Evolutionary conservation across 30 jellyfish, hydroid and myxozoan genomes (phyloP), one percentile per base, ranked within the genome.

Genomic region (Catostylus mosaicus): DNA sequence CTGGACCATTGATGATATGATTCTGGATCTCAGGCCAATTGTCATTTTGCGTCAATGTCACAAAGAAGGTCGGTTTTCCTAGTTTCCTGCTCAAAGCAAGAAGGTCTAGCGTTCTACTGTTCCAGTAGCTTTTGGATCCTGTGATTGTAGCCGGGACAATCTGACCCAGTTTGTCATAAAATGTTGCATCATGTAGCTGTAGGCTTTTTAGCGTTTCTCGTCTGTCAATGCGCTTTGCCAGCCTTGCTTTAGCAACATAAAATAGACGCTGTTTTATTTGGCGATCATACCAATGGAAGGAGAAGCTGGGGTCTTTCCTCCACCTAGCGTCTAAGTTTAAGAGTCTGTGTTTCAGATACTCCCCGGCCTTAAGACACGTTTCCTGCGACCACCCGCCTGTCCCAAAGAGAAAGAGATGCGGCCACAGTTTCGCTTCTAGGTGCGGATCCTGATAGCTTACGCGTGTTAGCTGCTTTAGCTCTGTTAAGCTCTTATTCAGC

Each of bases 1-100:
- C 77, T 3, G 77, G 51, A 6, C 77, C 77, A 22, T 64, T 64
- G 77, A 22, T 24, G 54, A 64, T 64, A n/a, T 64, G 48, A n/a
- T 64, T 56, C 19, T 56, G 54, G 14, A 40, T 40, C 14, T 40
- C 54, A 40, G 54, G 54, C 54, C 54, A 40, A 14, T 40, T 40
- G 54, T 40, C 54, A 14, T 40, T 40, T 14, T 40, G 54, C 14
- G 54, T 40, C 14, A 40, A 40, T 40, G 54, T 40, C 14, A 40
- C 14, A 14, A 40, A 5, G n/a, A n/a, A n/a, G n/a, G n/a, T n/a
- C n/a, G n/a, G n/a, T n/a, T n/a, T n/a, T n/a, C n/a, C n/a, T n/a
- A 40, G 14, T 40, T 7, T 40, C 54, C 54, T 40, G 54, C 54
- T 40, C 14, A 40, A 40, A 40, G 54, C 54, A 5, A 40, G 14